Base-by-base conservation (phyloP, 2,888 invertebrate species). In the Adelognathus sp. region DNA sequence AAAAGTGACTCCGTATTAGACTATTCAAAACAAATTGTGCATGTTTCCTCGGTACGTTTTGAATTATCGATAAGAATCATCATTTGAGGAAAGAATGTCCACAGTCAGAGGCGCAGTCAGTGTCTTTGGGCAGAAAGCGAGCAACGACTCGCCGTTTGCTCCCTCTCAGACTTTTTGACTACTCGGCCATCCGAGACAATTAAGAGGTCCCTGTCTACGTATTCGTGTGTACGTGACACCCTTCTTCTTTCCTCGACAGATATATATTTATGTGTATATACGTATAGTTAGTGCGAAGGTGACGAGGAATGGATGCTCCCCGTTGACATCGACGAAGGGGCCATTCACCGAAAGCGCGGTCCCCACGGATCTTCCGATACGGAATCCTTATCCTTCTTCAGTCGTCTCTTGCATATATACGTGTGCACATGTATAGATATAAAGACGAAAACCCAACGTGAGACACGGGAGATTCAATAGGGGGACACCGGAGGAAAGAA, bases 321-420 rank as follows among this genome's bases (percentile, higher is more conserved):
- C 56, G 58, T 72, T 67, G 46, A 72, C 61, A 41, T 46, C 56
- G 60, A 72, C 61, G 72, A 67, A 58, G 33, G 54, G 54, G 44
- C 72, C 58, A 16, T 64, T 70, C 58, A 41, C 33, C 50, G 24
- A 66, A 60, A 54, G 61, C 44, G 44, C 18, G 31, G 44, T 24
- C 41, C 67, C 71, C 16, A 56, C 61, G 67, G 72, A 67, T 67
- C 60, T 41, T 67, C 60, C 36, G 44, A 66, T 54, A 7, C 50
- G 31, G 36, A 52, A 41, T 16, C 58, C 39, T 58, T 44, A 16
- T 66, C 18, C 52, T 41, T 56, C 64, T 29, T 54, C 27, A 54
- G 31, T 33, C 21, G n/a, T 56, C 29, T 60, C 46, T 14, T 56
- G 21, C 50, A 36, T 36, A 36, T 36, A 5, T 36, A 36, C n/a